These are phyloP conservation scores for Archips crataeganus DNA, from an alignment of 2,888 invertebrate genomes.

Conservation along the genomic window DNA sequence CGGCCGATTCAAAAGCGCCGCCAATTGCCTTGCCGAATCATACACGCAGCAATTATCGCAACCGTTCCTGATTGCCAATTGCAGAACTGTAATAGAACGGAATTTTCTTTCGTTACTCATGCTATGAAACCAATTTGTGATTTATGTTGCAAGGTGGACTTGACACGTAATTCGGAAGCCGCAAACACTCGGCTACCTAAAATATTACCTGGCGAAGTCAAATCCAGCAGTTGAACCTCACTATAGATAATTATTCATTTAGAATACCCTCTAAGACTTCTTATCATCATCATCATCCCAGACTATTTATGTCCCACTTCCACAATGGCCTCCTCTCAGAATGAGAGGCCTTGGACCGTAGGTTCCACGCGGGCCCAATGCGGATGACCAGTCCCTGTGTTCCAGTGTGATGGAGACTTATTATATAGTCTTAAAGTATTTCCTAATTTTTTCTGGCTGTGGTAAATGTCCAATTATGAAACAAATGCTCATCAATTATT, in stretches of 20 bases:
- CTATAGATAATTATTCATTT: not conserved
- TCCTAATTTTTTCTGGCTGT: no score
- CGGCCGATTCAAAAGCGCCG: not conserved
- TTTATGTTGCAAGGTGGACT: not conserved
- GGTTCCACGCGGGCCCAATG: no score
- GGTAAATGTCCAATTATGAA: no score
- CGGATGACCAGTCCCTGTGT: no score
- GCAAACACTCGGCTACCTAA: not conserved
- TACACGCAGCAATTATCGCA: conserved; percentile 15
- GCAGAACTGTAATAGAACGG: not conserved
- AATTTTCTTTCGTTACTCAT: not conserved
- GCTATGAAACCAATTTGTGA: not conserved
- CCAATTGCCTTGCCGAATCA: conserved; percentile 18
- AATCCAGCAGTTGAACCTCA: not conserved
- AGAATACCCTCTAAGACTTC: not conserved
- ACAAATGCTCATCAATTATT: no score
- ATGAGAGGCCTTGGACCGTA: no score
- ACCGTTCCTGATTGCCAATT: conserved; percentile 22
- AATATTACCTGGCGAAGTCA: not conserved
- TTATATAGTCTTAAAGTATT: no score
- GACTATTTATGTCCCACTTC: no score
- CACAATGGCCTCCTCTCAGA: no score
- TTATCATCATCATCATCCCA: no score
- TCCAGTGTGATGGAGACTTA: no score
- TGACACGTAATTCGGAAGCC: not conserved